Percentiles rank a stretch among this genome's conserved stretches.
phyloP scores from a whole-genome alignment of 2,888 invertebrate species.

The Lasioglossum pauxillum region DNA sequence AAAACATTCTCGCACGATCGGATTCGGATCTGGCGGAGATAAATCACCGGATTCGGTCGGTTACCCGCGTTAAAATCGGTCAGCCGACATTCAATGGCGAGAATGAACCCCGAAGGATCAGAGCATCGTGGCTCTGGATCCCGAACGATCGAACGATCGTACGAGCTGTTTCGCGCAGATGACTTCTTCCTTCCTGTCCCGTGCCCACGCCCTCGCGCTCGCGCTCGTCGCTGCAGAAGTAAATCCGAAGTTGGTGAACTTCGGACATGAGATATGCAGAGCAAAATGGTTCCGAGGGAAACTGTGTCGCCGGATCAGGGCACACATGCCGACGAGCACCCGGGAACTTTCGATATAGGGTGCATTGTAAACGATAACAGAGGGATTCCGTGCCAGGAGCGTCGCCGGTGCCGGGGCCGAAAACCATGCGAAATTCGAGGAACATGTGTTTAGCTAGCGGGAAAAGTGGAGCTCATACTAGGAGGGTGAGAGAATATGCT shows the following conservation, averaged over 20 bases:
- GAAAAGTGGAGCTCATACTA: constrained; percentile 20
- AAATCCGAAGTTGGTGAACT: constrained; percentile 62
- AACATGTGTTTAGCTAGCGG: constrained; percentile 30
- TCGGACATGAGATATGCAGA: constrained; percentile 62
- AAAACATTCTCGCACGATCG: constrained; percentile 13
- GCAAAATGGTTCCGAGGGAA: constrained; percentile 51
- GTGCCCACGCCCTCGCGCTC: constrained; percentile 26
- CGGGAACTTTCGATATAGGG: constrained; percentile 52
- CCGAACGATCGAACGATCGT: constrained; percentile 37
- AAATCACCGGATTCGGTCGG: constrained; percentile 27
- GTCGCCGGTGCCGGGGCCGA: constrained; percentile 3
- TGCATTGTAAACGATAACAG: constrained; percentile 51
- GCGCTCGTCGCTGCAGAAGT: constrained; percentile 54
- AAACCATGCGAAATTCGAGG: constrained; percentile 44
- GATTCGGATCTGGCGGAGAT: neutral
- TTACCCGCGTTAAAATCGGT: constrained; percentile 29
- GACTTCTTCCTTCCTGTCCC: constrained; percentile 62
- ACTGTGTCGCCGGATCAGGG: constrained; percentile 53
- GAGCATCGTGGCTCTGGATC: neutral
- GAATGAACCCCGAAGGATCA: neutral
- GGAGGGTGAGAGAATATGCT: neutral
- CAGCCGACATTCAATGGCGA: neutral
- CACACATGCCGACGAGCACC: constrained; percentile 42
- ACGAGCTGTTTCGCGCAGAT: constrained; percentile 61
- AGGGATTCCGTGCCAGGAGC: constrained; percentile 45